A percentile compares a stretch with the other conserved stretches of the same genome.
phyloP scores from a whole-genome alignment of 2,113 vertebrate species.

The Catharus fuscescens region DNA sequence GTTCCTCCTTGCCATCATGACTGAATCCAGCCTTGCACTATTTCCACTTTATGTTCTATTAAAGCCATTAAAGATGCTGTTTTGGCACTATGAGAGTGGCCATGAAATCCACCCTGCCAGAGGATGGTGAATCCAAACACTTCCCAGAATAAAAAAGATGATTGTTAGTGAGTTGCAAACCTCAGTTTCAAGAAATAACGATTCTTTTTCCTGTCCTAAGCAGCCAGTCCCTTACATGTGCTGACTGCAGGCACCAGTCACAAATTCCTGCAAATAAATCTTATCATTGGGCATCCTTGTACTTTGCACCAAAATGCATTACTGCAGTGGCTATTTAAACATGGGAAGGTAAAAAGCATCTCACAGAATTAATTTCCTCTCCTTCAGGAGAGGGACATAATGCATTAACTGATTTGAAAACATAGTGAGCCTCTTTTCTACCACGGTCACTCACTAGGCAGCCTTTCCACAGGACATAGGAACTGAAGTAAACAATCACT shows the following conservation, averaged over 20 bases:
- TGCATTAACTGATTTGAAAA: conserved; percentile 4
- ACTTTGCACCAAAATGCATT: background rate
- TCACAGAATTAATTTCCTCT: conserved; percentile 37
- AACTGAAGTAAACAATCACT: conserved; percentile 38
- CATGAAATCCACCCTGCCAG: background rate
- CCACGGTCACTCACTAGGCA: background rate
- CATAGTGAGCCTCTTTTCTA: background rate
- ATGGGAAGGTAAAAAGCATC: background rate
- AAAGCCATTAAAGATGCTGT: background rate
- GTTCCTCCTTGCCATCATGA: background rate
- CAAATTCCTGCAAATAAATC: conserved; percentile 9
- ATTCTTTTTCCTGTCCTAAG: background rate
- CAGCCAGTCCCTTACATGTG: background rate
- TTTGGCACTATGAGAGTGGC: background rate
- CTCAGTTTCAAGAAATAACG: background rate
- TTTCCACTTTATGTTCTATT: background rate
- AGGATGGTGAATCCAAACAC: background rate
- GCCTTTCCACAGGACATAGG: background rate
- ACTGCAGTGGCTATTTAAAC: background rate
- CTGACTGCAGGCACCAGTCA: background rate
- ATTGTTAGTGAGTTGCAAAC: background rate
- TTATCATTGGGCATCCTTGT: background rate
- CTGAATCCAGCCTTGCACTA: background rate
- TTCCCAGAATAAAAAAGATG: background rate
- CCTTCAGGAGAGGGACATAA: background rate